Percentiles rank a stretch among this genome's conserved stretches.
Evolutionary conservation across 2,113 vertebrate genomes (phyloP).

Genomic region (Neoarius graeffei): DNA sequence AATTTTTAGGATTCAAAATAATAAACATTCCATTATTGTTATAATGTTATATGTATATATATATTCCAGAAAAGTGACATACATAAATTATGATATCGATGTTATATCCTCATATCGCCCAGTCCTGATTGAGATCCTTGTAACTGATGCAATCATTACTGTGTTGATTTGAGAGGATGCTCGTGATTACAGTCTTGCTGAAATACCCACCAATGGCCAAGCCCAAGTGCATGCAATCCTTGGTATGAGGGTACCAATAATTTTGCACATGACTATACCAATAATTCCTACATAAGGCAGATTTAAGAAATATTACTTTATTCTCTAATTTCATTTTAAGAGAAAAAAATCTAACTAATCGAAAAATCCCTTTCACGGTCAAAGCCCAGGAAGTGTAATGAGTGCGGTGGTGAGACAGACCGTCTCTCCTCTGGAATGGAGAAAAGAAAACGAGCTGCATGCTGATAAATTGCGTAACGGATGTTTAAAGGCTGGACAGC

Average conservation of each 20-base stretch:
- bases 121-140: neutral
- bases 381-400: slow-evolving; percentile 48
- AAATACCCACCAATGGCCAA: neutral
- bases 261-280: neutral
- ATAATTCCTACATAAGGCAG: neutral
- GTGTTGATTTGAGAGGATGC: neutral
- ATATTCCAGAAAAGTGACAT: no score
- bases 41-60: no score
- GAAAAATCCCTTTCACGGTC: slow-evolving; percentile 36
- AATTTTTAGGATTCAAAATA: no score
- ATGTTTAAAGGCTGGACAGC: slow-evolving; percentile 73
- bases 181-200: neutral
- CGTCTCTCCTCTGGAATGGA: slow-evolving; percentile 52
- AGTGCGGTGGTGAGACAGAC: slow-evolving; percentile 44
- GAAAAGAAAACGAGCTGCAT: slow-evolving; percentile 68
- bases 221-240: neutral
- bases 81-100: no score
- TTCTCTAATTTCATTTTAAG: neutral
- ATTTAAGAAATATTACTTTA: neutral
- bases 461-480: slow-evolving; percentile 75
- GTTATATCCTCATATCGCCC: no score
- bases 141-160: neutral
- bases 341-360: neutral
- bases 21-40: no score
- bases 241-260: neutral